Evolutionary conservation across 2,888 invertebrate species (phyloP), one percentile per base, ranked within the genome.

Genomic region (Loripinus fragilis): DNA sequence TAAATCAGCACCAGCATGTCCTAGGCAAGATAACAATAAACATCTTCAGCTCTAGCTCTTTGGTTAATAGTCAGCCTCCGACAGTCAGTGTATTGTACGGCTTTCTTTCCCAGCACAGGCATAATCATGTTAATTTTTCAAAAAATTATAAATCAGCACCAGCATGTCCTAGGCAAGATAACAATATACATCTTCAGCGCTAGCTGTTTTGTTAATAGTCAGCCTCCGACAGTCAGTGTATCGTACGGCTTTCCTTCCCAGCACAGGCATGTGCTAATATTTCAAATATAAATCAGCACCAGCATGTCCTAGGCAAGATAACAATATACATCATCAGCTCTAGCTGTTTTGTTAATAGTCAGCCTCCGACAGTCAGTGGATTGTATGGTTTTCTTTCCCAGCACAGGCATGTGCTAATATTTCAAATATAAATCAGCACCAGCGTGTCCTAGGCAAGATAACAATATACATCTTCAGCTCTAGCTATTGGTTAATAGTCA

Each of bases 51-150:
- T 41, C n/a, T n/a, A n/a, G n/a, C n/a, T n/a, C n/a, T n/a, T n/a
- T n/a, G n/a, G n/a, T n/a, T n/a, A n/a, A n/a, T n/a, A n/a, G n/a
- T n/a, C n/a, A n/a, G n/a, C n/a, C n/a, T n/a, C n/a, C n/a, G n/a
- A n/a, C n/a, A n/a, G n/a, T n/a, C n/a, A n/a, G n/a, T n/a, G n/a
- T n/a, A n/a, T n/a, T n/a, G n/a, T n/a, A n/a, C n/a, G n/a, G n/a
- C n/a, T 30, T n/a, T 74, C 48, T 74, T 67, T 52, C 50, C 50
- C 66, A 50, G 76, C 65, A 66, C 76, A 71, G 65, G 50, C 71
- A 60, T 71, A n/a, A n/a, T n/a, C n/a, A 60, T 71, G 71, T 60
- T 71, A 71, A 71, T 71, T n/a, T 23, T 23, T 7, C 38, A n/a
- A n/a, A n/a, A n/a, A n/a, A n/a, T n/a, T 52, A 70, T 52, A 28